Evolutionary conservation across 2,888 invertebrate genomes (phyloP).

Genomic region (Notodonta dromedarius): DNA sequence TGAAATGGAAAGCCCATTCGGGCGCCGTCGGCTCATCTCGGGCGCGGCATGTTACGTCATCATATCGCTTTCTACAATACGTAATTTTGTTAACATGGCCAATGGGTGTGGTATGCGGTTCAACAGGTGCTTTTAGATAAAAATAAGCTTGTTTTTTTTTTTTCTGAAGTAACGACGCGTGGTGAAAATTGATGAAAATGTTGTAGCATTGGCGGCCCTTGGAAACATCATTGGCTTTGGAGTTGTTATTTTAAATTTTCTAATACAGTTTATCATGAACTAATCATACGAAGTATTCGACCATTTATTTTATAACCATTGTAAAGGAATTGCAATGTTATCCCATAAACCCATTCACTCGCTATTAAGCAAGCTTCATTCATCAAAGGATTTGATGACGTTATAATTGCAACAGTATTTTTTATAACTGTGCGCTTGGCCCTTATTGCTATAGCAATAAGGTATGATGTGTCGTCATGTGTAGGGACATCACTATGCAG

Average conservation of each 20-base stretch:
- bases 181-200: no score
- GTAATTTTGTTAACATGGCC: constrained; percentile 42
- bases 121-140: constrained; percentile 21
- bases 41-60: constrained; percentile 56
- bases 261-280: no score
- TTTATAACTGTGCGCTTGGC: constrained; percentile 16
- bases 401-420: constrained; percentile 21
- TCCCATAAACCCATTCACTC: background rate
- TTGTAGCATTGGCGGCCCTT: no score
- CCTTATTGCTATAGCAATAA: constrained; percentile 29
- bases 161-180: background rate
- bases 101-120: constrained; percentile 19
- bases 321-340: background rate
- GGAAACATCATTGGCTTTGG: no score
- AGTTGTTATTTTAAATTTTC: no score
- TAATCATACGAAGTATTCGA: no score
- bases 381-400: constrained; percentile 27
- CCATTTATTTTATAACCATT: no score
- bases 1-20: constrained; percentile 59
- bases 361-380: constrained; percentile 9
- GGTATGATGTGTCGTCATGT: constrained; percentile 24
- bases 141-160: constrained; percentile 2
- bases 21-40: constrained; percentile 46
- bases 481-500: constrained; percentile 52
- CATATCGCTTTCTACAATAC: constrained; percentile 62